Percentiles rank a stretch among this genome's conserved stretches.
phyloP scores from a whole-genome alignment of 2,113 vertebrate species.

The Sinosuthora webbiana region DNA sequence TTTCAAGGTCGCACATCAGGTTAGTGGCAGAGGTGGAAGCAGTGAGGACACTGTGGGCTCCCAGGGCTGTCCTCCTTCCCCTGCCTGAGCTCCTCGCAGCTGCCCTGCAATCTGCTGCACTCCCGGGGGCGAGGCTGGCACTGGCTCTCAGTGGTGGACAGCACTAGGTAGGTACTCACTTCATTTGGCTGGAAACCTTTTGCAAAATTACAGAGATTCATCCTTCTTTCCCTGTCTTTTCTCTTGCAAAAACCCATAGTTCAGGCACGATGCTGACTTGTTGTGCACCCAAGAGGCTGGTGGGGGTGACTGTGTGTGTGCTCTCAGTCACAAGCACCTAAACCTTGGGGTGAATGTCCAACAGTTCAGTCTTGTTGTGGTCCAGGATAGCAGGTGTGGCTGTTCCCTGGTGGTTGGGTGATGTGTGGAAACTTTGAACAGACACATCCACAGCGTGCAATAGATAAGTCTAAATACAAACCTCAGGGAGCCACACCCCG shows the following conservation, averaged over 20 bases:
- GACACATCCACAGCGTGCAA: not conserved
- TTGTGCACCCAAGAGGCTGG: accelerated
- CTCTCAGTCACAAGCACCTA: not conserved
- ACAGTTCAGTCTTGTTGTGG: not conserved
- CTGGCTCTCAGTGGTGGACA: not conserved
- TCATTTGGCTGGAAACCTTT: not conserved
- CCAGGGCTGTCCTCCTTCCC: not conserved
- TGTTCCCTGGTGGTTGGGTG: not conserved
- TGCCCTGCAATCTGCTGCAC: not conserved
- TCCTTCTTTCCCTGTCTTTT: not conserved
- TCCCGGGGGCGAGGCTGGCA: accelerated
- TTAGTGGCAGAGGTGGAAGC: not conserved
- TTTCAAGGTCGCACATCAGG: not conserved
- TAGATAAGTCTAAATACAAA: not conserved
- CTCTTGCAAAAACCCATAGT: not conserved
- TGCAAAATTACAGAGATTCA: not conserved
- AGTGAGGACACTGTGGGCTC: not conserved
- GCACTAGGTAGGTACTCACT: not conserved
- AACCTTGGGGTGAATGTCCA: not conserved
- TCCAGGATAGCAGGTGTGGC: not conserved
- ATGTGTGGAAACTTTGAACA: not conserved
- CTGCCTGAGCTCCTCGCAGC: accelerated
- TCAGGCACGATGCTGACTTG: not conserved
- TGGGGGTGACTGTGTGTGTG: not conserved
- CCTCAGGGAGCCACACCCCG: not conserved